Percentiles rank a stretch among this genome's conserved stretches.
These are phyloP conservation scores for Agapornis canus DNA, from an alignment of 2,797 vertebrate species.

Conservation along the genomic window DNA sequence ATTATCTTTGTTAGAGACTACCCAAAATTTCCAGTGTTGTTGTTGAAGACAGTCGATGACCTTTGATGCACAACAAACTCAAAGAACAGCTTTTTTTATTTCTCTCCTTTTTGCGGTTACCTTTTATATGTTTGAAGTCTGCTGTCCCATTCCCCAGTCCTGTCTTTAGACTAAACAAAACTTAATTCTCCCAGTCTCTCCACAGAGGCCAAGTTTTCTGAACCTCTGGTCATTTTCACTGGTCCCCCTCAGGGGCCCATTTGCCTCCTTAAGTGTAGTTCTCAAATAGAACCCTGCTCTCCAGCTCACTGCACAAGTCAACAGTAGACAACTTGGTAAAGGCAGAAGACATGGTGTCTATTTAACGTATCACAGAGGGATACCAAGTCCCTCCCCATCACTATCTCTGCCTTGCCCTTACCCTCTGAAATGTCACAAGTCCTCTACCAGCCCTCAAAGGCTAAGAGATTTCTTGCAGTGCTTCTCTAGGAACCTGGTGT, in stretches of 20 bases:
- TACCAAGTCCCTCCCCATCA: not conserved
- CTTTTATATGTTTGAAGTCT: conserved; percentile 18
- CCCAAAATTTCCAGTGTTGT: conserved; percentile 21
- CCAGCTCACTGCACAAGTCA: not conserved
- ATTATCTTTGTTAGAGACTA: conserved; percentile 32
- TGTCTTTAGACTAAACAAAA: conserved; percentile 63
- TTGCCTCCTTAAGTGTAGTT: not conserved
- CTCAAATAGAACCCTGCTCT: not conserved
- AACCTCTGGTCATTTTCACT: not conserved
- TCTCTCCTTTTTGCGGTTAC: conserved; percentile 23
- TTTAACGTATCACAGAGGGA: not conserved
- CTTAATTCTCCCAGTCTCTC: conserved; percentile 7
- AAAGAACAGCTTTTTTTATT: not conserved
- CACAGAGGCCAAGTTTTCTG: not conserved
- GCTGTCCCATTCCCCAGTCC: not conserved
- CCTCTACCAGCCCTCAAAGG: not conserved
- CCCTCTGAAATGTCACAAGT: not conserved
- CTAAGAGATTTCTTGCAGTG: not conserved
- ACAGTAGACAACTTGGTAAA: not conserved
- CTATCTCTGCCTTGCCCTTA: not conserved
- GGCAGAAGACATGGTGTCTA: not conserved
- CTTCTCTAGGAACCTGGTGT: not conserved
- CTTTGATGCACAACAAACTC: not conserved
- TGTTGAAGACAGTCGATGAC: conserved; percentile 26
- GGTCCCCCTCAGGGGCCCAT: not conserved